Conservation (phyloP, 2,113 vertebrate species). For the Elephantulus edwardii region DNA sequence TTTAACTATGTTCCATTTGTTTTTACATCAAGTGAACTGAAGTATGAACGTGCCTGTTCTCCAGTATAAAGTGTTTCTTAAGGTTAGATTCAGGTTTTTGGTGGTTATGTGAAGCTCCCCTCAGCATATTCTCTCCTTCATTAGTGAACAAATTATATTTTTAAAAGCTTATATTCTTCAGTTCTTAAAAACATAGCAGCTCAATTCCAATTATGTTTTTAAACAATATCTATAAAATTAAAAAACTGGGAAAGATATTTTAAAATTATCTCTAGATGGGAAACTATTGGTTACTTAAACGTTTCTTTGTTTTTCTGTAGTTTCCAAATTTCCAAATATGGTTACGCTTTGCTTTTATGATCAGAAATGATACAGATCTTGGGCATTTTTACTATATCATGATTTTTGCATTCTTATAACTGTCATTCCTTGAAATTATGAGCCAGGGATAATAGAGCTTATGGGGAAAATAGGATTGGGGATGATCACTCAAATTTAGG, state of each 20-base stretch:
- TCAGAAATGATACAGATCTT: neutral
- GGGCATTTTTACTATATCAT: neutral
- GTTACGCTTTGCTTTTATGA: neutral
- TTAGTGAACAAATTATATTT: constrained; percentile 3
- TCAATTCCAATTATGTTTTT: constrained; percentile 21
- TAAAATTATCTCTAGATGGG: neutral
- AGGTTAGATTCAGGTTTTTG: neutral
- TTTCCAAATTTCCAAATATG: constrained; percentile 50
- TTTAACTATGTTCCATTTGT: neutral
- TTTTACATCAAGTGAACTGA: constrained; percentile 18
- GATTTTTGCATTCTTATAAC: constrained; percentile 40
- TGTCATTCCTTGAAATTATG: constrained; percentile 4
- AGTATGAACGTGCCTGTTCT: neutral
- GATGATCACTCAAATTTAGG: constrained; percentile 1
- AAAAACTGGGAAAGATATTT: neutral
- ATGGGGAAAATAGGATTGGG: neutral
- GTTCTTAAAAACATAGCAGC: constrained; percentile 38
- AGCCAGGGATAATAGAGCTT: constrained; percentile 18
- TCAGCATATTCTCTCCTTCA: neutral
- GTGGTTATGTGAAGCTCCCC: neutral
- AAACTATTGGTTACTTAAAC: constrained; percentile 27
- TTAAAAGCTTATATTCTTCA: neutral
- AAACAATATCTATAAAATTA: constrained; percentile 16
- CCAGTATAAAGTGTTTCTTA: neutral
- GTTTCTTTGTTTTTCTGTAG: neutral